Evolutionary conservation across 1,140 invertebrate genomes (phyloP), one percentile per base, ranked within the genome.

Genomic region (Glossosoma conforme): DNA sequence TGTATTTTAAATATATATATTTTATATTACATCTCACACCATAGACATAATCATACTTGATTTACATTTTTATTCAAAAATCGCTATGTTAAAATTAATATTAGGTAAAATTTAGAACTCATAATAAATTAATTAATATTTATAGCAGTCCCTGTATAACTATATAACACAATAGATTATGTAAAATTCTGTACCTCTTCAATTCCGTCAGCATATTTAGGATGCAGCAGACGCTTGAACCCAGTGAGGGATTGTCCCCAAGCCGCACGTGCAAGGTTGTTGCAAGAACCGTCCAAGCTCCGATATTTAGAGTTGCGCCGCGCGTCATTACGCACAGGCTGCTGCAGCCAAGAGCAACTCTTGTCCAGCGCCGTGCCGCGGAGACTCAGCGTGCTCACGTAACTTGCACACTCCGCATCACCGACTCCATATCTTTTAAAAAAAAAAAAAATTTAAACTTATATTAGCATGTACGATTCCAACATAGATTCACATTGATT

Each of bases 281-380:
- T 90, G 63, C 87, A 90, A 13, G 81, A 81, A 4, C 86, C 87
- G 63, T 89, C 85, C 30, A 80, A 69, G 3, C 72, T 79, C 10
- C 88, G 67, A 62, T 78, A 79, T 42, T 65, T 66, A 2, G 69
- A 75, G 1, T 68, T 66, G 53, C 68, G 65, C 47, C 70, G 69
- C 33, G 68, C 67, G 1, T 60, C 62, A 4, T 62, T 65, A 60
- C 76, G 77, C 2, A 63, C 62, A 44, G 68, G 69, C 18, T 67
- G 61, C 44, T 73, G 68, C 5, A 75, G 50, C 3, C 64, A 54
- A 2, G 66, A 57, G 56, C 81, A 83, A 38, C 72, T 69, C 0
- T 58, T 52, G 13, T 76, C 77, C 44, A 76, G 68, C 33, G 68
- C 65, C 22, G 75, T 80, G 37, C 72, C 69, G 2, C 72, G 67